These are phyloP conservation scores for Proterorhinus semilunaris DNA, from an alignment of 2,113 vertebrate genomes.

Conservation along the genomic window DNA sequence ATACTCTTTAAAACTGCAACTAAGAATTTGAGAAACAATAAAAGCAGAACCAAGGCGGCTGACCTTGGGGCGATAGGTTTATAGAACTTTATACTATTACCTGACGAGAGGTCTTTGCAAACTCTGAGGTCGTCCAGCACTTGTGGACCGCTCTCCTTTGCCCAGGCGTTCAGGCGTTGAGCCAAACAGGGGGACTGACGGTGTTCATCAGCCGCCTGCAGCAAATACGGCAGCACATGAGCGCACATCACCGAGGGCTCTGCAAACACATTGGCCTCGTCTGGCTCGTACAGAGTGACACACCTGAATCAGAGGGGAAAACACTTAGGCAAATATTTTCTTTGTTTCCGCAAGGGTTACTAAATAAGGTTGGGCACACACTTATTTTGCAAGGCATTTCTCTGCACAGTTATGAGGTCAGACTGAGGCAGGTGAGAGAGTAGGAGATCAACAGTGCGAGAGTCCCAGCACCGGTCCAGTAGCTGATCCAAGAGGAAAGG, in stretches of 20 bases:
- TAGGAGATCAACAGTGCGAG: slow-evolving; percentile 71
- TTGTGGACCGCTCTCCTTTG: slow-evolving; percentile 22
- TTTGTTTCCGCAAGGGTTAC: background rate
- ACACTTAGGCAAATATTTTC: background rate
- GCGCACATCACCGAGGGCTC: slow-evolving; percentile 77
- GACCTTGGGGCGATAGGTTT: background rate
- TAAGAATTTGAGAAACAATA: background rate
- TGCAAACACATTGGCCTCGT: slow-evolving; percentile 82
- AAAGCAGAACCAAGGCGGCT: background rate
- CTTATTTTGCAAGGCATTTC: slow-evolving; percentile 64
- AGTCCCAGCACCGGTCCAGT: slow-evolving; percentile 68
- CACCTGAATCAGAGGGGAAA: slow-evolving; percentile 58
- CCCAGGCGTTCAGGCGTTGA: slow-evolving; percentile 69
- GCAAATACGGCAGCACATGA: slow-evolving; percentile 75
- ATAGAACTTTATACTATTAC: slow-evolving; percentile 51
- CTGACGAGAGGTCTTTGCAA: slow-evolving; percentile 69
- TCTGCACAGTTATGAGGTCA: slow-evolving; percentile 70
- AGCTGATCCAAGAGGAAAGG: slow-evolving; percentile 77
- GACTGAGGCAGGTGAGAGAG: slow-evolving; percentile 75
- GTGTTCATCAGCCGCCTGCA: slow-evolving; percentile 63
- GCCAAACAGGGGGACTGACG: slow-evolving; percentile 48
- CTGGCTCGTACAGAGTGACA: slow-evolving; percentile 82
- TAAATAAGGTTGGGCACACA: slow-evolving; percentile 52
- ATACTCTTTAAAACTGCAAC: too few species aligned
- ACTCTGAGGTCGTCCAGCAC: slow-evolving; percentile 63